Base-by-base conservation (phyloP, 2,797 vertebrate genomes). In the Lycodopsis pacificus region DNA sequence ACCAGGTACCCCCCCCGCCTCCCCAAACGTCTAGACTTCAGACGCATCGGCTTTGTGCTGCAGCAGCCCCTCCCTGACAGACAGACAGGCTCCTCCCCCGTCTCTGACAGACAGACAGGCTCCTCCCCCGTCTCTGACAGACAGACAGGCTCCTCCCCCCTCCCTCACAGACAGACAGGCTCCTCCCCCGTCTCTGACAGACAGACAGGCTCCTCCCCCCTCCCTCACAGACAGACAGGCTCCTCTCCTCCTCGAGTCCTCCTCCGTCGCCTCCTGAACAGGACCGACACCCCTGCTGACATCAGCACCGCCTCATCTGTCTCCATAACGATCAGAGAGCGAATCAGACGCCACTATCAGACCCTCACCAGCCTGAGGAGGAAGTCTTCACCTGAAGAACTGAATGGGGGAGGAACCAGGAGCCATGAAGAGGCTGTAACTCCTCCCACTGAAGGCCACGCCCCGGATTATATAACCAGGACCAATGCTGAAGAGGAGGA, bases 401-500 rank as follows among this genome's bases (percentile, higher is more conserved):
- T 14, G 22, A 44, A 19, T 3, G 12, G 48, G 64, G 38, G 17
- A 46, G 54, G 10, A 71, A 49, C 5, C 32, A 34, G 32, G 0
- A 27, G 40, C 5, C 22, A 27, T 42, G 38, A 40, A 14, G n/a
- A 40, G 2, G 6, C 13, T 19, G 12, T 7, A 2, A 7, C 8
- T 10, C 54, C 71, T 73, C 48, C 36, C 32, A 32, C 42, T 10
- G 13, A 46, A 49, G 12, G 10, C 48, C 15, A 46, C 0, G 1
- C 63, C 71, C 40, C 34, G 0, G 7, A 65, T 20, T 72, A 68
- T 42, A 65, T 73, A 61, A 17, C 66, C 12, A 66, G 49, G 3
- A 54, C 13, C 86, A 95, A 94, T 0, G 95, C 95, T 87, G 94
- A 94, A 84, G 94, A 95, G 0, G 95, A 95, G 0, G 95, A 90